These are phyloP conservation scores for Pluvialis apricaria DNA, from an alignment of 2,113 vertebrate species.

Conservation along the genomic window DNA sequence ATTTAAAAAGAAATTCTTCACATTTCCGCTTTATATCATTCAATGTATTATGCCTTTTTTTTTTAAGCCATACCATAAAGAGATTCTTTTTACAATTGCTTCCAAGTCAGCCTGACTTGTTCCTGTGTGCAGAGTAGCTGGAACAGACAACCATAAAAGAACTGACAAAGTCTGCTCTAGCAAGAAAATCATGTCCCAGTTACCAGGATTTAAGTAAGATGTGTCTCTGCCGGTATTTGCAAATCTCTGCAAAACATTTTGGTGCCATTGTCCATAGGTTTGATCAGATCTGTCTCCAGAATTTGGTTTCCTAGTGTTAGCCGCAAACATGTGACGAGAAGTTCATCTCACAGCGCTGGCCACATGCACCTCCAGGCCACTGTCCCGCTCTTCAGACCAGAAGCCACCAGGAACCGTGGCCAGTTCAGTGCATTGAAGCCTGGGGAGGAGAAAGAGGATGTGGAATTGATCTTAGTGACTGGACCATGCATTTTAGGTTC, in stretches of 20 bases:
- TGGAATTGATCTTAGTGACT: background rate
- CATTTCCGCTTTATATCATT: background rate
- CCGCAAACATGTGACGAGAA: background rate
- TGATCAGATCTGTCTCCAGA: background rate
- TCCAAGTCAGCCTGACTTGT: background rate
- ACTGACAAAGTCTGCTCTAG: background rate
- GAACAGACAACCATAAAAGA: background rate
- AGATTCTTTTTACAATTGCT: background rate
- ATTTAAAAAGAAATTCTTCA: background rate
- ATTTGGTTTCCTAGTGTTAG: background rate
- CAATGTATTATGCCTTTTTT: background rate
- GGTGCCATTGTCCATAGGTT: background rate
- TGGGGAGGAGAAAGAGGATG: background rate
- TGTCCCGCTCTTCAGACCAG: background rate
- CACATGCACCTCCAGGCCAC: background rate
- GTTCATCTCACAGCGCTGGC: background rate
- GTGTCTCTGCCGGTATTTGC: background rate
- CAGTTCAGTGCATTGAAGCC: background rate
- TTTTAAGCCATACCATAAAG: background rate
- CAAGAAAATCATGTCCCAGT: background rate
- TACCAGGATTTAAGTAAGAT: background rate
- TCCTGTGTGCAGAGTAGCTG: background rate
- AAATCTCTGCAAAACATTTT: background rate
- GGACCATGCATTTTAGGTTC: background rate
- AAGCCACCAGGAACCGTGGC: fast-evolving